Base-by-base conservation (phyloP, 2,113 vertebrate species). In the Salminus brasiliensis region DNA sequence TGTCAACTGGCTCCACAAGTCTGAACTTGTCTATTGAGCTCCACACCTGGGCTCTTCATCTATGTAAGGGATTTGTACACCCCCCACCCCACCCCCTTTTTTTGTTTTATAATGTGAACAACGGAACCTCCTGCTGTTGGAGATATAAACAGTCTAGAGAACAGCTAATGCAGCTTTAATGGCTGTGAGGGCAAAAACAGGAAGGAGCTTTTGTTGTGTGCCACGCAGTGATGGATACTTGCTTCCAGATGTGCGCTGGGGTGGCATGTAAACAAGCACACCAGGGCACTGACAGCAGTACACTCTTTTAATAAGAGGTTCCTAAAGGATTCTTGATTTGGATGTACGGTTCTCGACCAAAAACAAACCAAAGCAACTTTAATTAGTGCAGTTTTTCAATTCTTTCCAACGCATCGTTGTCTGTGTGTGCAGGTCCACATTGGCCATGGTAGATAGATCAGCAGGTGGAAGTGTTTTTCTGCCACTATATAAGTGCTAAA, bases 251-350 rank as follows among this genome's bases (percentile, higher is more conserved):
- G 66, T 60, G 59, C 25, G 6, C 49, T 57, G 15, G 5, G 15
- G 32, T 55, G 57, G 25, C 32, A 23, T 71, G 60, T 59, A 67
- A 80, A 73, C 78, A 66, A 66, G 47, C 29, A 23, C 34, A 4
- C 13, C 45, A 29, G 16, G 29, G 13, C 13, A 12, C 68, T 70
- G 27, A 29, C 29, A 70, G 30, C 23, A 59, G 55, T 59, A 16
- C 23, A 29, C 25, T 59, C 25, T 27, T 59, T 5, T 1, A 13
- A 13, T 13, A 4, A 15, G 23, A 53, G 6, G n/a, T 45, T 11
- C 43, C 3, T 5, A 13, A 45, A 4, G 3, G 18, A 7, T 1
- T 21, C 47, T 18, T 49, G 3, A 8, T 9, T 52, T 12, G 47
- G 21, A 52, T 5, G 6, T 5, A 13, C 18, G 21, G 18, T n/a